phyloP scores from a whole-genome alignment of 2,113 vertebrate species.

The Eleginops maclovinus region DNA sequence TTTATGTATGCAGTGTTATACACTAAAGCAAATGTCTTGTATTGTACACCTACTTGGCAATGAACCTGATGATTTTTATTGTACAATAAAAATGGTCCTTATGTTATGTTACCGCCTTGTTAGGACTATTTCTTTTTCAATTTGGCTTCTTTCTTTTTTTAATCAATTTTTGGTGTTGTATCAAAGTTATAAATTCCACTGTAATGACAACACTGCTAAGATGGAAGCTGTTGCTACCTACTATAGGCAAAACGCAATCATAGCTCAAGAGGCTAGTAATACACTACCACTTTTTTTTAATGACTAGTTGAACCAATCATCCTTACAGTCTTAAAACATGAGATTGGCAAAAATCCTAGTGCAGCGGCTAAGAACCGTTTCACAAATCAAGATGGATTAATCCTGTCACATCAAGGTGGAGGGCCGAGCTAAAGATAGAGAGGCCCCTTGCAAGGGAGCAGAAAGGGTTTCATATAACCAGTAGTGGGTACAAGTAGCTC shows the following conservation, averaged over 20 bases:
- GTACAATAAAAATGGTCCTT: too few species aligned
- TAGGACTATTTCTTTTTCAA: too few species aligned
- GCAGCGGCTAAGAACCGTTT: background rate
- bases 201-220: background rate
- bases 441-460: background rate
- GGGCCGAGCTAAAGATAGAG: conserved; percentile 30
- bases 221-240: background rate
- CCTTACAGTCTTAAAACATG: background rate
- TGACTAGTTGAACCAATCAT: background rate
- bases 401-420: conserved; percentile 11
- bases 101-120: too few species aligned
- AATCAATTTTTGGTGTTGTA: too few species aligned
- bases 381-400: conserved; percentile 4
- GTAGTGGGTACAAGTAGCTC: conserved; percentile 10
- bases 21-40: too few species aligned
- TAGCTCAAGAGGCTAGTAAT: background rate
- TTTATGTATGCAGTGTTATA: too few species aligned
- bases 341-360: background rate
- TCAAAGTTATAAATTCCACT: too few species aligned
- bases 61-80: too few species aligned
- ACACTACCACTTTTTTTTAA: background rate
- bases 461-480: conserved; percentile 24
- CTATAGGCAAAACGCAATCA: background rate
- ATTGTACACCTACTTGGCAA: too few species aligned
- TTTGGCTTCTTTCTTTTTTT: too few species aligned